Evolutionary conservation across 2,888 invertebrate genomes (phyloP), one percentile per base, ranked within the genome.

Genomic region (Microdon myrmicae): DNA sequence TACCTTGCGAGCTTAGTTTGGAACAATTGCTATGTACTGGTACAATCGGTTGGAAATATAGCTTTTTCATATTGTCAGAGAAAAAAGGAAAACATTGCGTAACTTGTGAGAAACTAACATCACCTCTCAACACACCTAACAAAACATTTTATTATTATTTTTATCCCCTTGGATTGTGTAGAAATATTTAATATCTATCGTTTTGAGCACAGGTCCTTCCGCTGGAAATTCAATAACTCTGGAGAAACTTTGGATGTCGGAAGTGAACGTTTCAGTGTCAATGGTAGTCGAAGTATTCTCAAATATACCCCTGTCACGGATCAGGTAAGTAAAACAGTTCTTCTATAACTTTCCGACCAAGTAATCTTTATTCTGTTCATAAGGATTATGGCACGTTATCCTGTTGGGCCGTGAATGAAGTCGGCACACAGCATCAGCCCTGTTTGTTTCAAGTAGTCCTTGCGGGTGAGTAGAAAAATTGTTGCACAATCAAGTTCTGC

Each of bases 171-270:
- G n/a, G n/a, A n/a, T n/a, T n/a, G n/a, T n/a, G n/a, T n/a, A n/a
- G n/a, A n/a, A n/a, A n/a, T n/a, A n/a, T n/a, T n/a, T n/a, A n/a
- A n/a, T n/a, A n/a, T n/a, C n/a, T n/a, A n/a, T n/a, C n/a, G n/a
- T n/a, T n/a, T n/a, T n/a, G n/a, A n/a, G n/a, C n/a, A n/a, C 69
- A 89, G 90, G 71, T 88, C 87, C 75, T 95, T 94, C 83, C 88
- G 90, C 71, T 94, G 94, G 94, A 93, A 94, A 83, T 94, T 94
- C 83, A 94, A 94, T 84, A 93, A 93, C 82, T 92, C 92, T 7
- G 93, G 94, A 3, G 93, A 93, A 81, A 92, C 91, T 37, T 81
- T 91, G 67, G 92, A 93, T 80, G 89, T 92, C 53, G 88, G 88
- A 38, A 86, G 89, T 32, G 90, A 90, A 76, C 82, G 89, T 59